Evolutionary conservation across 2,888 invertebrate species (phyloP), one percentile per base, ranked within the genome.

Genomic region (Eupeodes latifasciatus): DNA sequence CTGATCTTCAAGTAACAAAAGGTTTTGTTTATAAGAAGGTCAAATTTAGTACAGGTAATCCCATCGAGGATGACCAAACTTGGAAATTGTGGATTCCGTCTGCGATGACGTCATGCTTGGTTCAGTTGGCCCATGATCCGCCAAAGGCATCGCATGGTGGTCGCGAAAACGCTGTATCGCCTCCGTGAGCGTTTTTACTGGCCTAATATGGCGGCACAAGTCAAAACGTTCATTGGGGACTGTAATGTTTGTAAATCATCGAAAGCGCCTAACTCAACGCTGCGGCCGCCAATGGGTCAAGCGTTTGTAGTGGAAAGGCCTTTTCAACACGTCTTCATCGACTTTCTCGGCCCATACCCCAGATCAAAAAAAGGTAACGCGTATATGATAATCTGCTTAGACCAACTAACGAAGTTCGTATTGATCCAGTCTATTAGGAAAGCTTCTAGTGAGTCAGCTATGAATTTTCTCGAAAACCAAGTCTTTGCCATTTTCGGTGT

Each of bases 61-160:
- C 36, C 5, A 36, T 36, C 7, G 36, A 36, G 36, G 36, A 36
- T 36, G 36, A 36, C 36, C 36, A 36, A 36, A 36, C 36, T 6
- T 36, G 36, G 36, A 36, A 36, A 36, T 36, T 36, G 9, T 10
- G 11, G 47, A 10, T 11, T 9, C 9, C 47, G 9, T 9, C 47
- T 3, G 53, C 53, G 16, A 2, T 53, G 16, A 53, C 16, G 53
- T 53, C 16, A 6, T 16, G 4, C 53, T 53, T 53, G 16, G 16
- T 53, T 53, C 53, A 16, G n/a, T 53, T 53, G 53, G 16, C 53
- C 6, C 53, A 53, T 53, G 53, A 53, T 53, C 53, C 53, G 7
- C 53, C 53, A 53, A 53, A 53, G 53, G 53, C 53, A 16, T 53
- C 53, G 53, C 53, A 53, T 53, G 53, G 51, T 51, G 51, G 51